Percentiles rank a stretch among this genome's conserved stretches.
phyloP scores from a whole-genome alignment of 2,113 vertebrate species.

The Spermophilus dauricus region DNA sequence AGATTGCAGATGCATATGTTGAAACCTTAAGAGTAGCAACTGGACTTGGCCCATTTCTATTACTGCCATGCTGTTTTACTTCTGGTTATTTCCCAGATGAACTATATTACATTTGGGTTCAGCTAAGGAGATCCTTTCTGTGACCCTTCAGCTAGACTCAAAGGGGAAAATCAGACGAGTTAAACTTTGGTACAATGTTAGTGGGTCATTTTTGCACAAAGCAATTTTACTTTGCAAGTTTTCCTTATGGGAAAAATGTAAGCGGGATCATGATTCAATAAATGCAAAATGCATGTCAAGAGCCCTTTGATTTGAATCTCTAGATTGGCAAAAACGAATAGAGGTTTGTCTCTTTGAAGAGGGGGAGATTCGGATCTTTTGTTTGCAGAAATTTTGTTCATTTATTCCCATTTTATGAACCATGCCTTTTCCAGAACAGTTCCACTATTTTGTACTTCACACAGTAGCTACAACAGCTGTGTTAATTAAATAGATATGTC shows the following conservation, averaged over 20 bases:
- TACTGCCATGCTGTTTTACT: background rate
- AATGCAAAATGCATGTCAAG: background rate
- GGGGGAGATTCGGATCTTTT: background rate
- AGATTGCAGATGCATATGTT: background rate
- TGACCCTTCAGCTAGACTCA: background rate
- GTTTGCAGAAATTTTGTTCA: slow-evolving; percentile 64
- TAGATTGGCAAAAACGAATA: background rate
- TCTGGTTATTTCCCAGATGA: slow-evolving; percentile 5
- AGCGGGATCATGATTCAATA: background rate
- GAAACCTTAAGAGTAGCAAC: background rate
- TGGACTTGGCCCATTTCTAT: background rate
- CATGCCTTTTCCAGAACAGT: slow-evolving; percentile 72
- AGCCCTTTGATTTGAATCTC: background rate
- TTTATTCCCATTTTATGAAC: slow-evolving; percentile 73
- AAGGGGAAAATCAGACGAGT: background rate
- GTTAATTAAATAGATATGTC: slow-evolving; percentile 91
- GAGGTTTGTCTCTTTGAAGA: background rate
- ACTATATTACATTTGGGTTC: background rate
- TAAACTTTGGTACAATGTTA: background rate
- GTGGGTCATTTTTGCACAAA: slow-evolving; percentile 23
- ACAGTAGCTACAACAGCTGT: slow-evolving; percentile 84
- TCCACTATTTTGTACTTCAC: slow-evolving; percentile 71
- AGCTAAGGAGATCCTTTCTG: background rate
- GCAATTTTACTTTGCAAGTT: slow-evolving; percentile 17
- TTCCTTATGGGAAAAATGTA: background rate